Percentiles rank a stretch among this genome's conserved stretches.
These are phyloP conservation scores for Tenebrosternarchus preto DNA, from an alignment of 2,113 vertebrate genomes.

Conservation along the genomic window DNA sequence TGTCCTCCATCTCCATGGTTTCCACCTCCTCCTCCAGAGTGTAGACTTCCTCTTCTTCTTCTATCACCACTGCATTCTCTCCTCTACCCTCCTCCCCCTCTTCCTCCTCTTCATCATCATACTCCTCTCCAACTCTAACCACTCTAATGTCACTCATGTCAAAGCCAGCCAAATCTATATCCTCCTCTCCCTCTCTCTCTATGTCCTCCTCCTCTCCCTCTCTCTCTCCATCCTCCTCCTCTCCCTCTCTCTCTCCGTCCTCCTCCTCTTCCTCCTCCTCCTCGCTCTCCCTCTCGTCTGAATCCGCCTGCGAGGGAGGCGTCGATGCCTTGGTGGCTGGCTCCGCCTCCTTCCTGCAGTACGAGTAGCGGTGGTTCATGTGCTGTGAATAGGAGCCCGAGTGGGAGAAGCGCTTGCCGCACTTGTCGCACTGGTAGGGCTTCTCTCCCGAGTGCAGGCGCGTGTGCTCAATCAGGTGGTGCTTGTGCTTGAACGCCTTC, in stretches of 20 bases:
- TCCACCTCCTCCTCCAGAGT: conserved; percentile 57
- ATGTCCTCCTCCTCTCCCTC: conserved; percentile 78
- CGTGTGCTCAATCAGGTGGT: conserved; percentile 97
- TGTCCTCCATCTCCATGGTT: conserved; percentile 61
- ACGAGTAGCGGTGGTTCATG: conserved; percentile 99
- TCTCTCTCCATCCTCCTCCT: conserved; percentile 83
- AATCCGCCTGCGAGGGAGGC: conserved; percentile 86
- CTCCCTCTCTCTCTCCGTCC: conserved; percentile 90
- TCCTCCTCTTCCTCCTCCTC: conserved; percentile 84
- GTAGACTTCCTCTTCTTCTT: conserved; percentile 35
- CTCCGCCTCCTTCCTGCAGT: conserved; percentile 90
- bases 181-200: conserved; percentile 79
- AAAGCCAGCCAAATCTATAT: conserved; percentile 73
- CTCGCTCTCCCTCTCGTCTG: conserved; percentile 88
- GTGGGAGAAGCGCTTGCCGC: conserved; percentile 96
- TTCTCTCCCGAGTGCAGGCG: conserved; percentile 96
- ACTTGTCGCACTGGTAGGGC: conserved; percentile 98
- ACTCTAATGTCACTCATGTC: conserved; percentile 78
- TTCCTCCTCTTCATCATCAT: conserved; percentile 66
- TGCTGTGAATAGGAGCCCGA: conserved; percentile 97
- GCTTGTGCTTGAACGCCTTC: conserved; percentile 99
- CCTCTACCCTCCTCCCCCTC: conserved; percentile 60
- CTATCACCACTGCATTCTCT: conserved; percentile 28
- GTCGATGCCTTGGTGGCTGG: conserved; percentile 63
- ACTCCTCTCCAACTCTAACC: conserved; percentile 74